Percentiles rank a stretch among this genome's conserved stretches.
phyloP scores from a whole-genome alignment of 1,140 invertebrate species.

The Drosophila melanogaster region Release_6_plus_ISO1_MT NT_037436.4:14543001-14543500 shows the following conservation, averaged over 20 bases:
- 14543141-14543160: conserved; percentile 46
- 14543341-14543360: conserved; percentile 7
- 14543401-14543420: conserved; percentile 28
- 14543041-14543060: conserved; percentile 66
- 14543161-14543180: conserved; percentile 56
- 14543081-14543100: conserved; percentile 11
- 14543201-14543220: conserved; percentile 34
- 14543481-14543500: conserved; percentile 40
- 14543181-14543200: conserved; percentile 47
- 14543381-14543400: conserved; percentile 49
- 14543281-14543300: no score
- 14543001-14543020: conserved; percentile 7
- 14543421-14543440: conserved; percentile 57
- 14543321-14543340: conserved; percentile 5
- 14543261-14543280: conserved; percentile 1
- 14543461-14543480: conserved; percentile 52
- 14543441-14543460: conserved; percentile 31
- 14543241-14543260: background rate
- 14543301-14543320: background rate
- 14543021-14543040: conserved; percentile 54
- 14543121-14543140: conserved; percentile 24
- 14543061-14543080: conserved; percentile 50
- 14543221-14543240: background rate
- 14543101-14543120: conserved; percentile 49
- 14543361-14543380: conserved; percentile 43